Percentiles rank a stretch among this genome's conserved stretches.
Evolutionary conservation across 2,113 vertebrate species (phyloP).

Genomic region (Numida meleagris): DNA sequence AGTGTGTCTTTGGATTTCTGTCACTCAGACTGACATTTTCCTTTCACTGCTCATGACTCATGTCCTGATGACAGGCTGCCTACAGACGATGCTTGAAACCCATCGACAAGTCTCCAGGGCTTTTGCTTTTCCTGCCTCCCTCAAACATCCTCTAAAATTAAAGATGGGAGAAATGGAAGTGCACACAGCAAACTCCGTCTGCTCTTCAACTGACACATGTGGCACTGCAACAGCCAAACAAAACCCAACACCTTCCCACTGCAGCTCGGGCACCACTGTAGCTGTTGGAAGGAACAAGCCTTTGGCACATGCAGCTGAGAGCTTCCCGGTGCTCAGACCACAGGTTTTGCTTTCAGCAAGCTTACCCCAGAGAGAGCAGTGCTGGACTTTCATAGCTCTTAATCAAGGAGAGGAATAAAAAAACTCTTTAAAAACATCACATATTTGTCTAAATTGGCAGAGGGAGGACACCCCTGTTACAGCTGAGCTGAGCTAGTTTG

Average conservation of each 20-base stretch:
- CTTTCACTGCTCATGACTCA: slow-evolving; percentile 65
- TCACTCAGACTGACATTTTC: slow-evolving; percentile 64
- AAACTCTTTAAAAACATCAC: not conserved
- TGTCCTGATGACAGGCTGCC: slow-evolving; percentile 65
- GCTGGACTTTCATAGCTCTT: not conserved
- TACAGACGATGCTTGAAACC: slow-evolving; percentile 68
- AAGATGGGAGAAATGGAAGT: slow-evolving; percentile 44
- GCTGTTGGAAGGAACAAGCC: not conserved
- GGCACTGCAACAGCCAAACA: slow-evolving; percentile 45
- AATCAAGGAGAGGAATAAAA: not conserved
- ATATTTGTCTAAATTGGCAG: not conserved
- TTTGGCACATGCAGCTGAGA: not conserved
- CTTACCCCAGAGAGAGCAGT: not conserved
- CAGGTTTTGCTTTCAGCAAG: not conserved
- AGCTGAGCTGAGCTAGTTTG: not conserved
- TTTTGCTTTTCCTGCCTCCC: slow-evolving; percentile 71
- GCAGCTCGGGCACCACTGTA: slow-evolving; percentile 11
- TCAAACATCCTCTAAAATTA: slow-evolving; percentile 72
- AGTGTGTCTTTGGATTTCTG: slow-evolving; percentile 59
- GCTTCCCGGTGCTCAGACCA: not conserved
- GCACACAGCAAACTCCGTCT: slow-evolving; percentile 26
- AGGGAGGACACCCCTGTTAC: not conserved
- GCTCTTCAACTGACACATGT: slow-evolving; percentile 7
- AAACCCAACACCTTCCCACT: slow-evolving; percentile 22
- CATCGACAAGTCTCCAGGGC: slow-evolving; percentile 68